phyloP scores from a whole-genome alignment of 2,113 vertebrate genomes.

The Equus quagga region DNA sequence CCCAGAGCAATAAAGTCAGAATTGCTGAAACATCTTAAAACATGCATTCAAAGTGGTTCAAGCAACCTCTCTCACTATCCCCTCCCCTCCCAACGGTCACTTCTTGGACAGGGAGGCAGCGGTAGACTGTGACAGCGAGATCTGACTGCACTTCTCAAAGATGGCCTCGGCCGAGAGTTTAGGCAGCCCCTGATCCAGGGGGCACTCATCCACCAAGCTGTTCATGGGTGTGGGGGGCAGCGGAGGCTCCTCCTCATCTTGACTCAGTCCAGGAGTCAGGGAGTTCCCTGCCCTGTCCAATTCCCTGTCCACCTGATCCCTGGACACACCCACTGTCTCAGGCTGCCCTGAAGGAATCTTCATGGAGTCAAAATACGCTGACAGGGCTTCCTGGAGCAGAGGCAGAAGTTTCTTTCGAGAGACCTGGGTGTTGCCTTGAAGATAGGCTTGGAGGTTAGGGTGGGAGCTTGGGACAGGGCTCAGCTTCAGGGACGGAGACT shows the following conservation, averaged over 20 bases:
- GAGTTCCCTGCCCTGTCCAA: constrained; percentile 50
- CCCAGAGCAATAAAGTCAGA: not conserved
- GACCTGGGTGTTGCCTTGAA: constrained; percentile 91
- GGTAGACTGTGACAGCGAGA: constrained; percentile 73
- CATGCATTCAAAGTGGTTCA: constrained; percentile 63
- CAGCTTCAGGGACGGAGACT: constrained; percentile 87
- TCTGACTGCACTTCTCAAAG: constrained; percentile 91
- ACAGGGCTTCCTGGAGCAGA: constrained; percentile 90
- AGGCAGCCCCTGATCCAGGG: constrained; percentile 92
- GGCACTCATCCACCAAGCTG: constrained; percentile 97
- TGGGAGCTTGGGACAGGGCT: constrained; percentile 85
- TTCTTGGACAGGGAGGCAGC: constrained; percentile 57
- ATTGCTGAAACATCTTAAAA: constrained; percentile 24
- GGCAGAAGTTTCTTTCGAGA: constrained; percentile 95
- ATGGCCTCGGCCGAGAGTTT: constrained; percentile 90
- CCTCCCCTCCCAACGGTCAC: constrained; percentile 6
- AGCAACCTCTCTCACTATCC: not conserved
- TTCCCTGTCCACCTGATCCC: constrained; percentile 64
- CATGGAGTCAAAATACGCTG: constrained; percentile 58
- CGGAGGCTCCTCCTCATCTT: constrained; percentile 88
- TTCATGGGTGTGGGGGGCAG: constrained; percentile 96
- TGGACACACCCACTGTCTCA: not conserved
- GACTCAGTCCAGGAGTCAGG: constrained; percentile 67
- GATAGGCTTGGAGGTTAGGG: constrained; percentile 88
- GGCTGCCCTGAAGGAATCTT: constrained; percentile 62